Evolutionary conservation across 2,888 invertebrate genomes (phyloP).

Genomic region (Teinopalpus imperialis): DNA sequence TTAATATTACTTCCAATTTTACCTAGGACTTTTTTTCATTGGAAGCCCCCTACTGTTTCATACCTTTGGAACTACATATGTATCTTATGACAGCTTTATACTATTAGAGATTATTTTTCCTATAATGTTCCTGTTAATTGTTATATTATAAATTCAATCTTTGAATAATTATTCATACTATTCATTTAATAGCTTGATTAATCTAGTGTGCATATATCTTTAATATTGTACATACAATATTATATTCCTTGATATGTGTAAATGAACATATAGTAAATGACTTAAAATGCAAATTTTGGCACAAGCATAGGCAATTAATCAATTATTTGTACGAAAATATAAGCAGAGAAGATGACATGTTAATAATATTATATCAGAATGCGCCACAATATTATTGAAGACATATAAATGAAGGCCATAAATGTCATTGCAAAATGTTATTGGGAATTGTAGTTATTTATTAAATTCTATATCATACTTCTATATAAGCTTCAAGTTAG

Average conservation of each 20-base stretch:
- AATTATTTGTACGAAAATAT: no score
- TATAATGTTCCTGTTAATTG: constrained; percentile 20
- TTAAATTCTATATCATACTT: constrained; percentile 17
- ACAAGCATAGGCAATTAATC: no score
- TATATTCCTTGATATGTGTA: no score
- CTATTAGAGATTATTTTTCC: constrained; percentile 17
- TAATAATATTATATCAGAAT: constrained; percentile 3
- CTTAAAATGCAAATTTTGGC: no score
- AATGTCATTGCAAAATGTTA: neutral
- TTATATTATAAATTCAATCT: constrained; percentile 4
- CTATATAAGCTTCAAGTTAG: constrained; percentile 9
- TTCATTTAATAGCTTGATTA: neutral
- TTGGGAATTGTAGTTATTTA: constrained; percentile 7
- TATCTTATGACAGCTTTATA: constrained; percentile 1
- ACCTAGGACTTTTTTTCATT: no score
- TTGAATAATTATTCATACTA: neutral
- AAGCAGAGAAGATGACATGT: no score
- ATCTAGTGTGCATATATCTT: neutral
- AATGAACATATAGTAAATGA: no score
- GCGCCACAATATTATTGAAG: constrained; percentile 20
- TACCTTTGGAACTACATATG: no score
- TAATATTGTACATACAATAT: no score
- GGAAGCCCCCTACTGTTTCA: no score
- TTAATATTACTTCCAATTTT: no score
- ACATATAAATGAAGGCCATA: neutral